Percentiles rank a stretch among this genome's conserved stretches.
These are phyloP conservation scores for Chiloscyllium plagiosum DNA, from an alignment of 2,113 vertebrate species.

Conservation along the genomic window DNA sequence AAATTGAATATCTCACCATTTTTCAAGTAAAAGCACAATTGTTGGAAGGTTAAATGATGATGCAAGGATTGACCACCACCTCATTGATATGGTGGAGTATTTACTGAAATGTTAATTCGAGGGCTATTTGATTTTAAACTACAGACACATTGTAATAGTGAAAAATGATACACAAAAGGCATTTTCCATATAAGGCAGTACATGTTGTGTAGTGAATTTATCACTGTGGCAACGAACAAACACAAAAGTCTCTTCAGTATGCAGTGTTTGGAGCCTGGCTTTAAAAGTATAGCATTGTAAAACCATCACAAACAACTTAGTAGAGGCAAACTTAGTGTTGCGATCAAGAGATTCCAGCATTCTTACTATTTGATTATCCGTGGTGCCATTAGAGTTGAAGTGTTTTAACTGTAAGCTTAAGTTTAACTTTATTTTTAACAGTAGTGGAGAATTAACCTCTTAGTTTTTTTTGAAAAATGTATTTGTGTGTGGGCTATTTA, in stretches of 20 bases:
- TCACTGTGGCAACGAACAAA: constrained; percentile 60
- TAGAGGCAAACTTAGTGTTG: neutral
- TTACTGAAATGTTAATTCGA: neutral
- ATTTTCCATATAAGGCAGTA: neutral
- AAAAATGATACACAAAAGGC: constrained; percentile 9
- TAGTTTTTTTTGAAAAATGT: neutral
- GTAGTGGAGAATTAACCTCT: neutral
- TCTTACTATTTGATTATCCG: constrained; percentile 18
- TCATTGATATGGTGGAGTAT: neutral
- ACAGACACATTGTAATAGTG: neutral
- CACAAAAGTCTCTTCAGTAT: constrained; percentile 63
- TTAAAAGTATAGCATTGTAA: neutral
- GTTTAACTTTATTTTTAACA: neutral
- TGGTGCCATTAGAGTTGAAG: neutral
- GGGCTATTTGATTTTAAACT: neutral
- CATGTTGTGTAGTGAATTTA: constrained; percentile 44
- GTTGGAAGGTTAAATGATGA: neutral
- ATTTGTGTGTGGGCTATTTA: neutral
- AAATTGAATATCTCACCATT: neutral
- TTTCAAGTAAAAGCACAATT: neutral
- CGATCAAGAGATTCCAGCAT: neutral
- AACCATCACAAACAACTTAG: neutral
- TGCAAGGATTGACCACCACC: neutral
- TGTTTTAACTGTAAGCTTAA: neutral
- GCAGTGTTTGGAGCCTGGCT: constrained; percentile 31